phyloP scores from a whole-genome alignment of 2,888 invertebrate species.

The Ormia ochracea region DNA sequence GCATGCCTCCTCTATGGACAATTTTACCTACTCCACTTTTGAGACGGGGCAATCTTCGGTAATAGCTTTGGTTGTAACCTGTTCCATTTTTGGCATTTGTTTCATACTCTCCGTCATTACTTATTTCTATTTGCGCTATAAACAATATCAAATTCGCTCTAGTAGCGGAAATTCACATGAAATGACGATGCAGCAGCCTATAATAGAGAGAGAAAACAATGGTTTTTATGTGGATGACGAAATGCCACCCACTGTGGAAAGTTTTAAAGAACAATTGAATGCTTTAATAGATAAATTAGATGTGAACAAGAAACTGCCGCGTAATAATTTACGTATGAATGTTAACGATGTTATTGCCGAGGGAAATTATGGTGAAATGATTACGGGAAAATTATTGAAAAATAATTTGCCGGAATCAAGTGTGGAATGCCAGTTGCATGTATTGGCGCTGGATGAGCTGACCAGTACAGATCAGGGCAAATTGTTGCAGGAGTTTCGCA shows the following conservation, averaged over 20 bases:
- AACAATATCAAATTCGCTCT: slow-evolving; percentile 71
- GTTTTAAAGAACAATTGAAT: slow-evolving; percentile 85
- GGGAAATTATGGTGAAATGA: slow-evolving; percentile 88
- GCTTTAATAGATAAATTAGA: slow-evolving; percentile 80
- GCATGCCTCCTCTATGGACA: slow-evolving; percentile 71
- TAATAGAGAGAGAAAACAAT: slow-evolving; percentile 86
- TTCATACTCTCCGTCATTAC: slow-evolving; percentile 81
- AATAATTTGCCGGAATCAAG: slow-evolving; percentile 64
- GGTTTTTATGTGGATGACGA: slow-evolving; percentile 87
- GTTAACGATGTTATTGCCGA: slow-evolving; percentile 83
- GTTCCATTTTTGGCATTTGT: slow-evolving; percentile 83
- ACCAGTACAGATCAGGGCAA: slow-evolving; percentile 76
- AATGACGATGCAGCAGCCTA: slow-evolving; percentile 86
- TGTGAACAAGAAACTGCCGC: slow-evolving; percentile 78
- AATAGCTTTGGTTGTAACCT: slow-evolving; percentile 80
- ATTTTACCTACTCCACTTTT: slow-evolving; percentile 71
- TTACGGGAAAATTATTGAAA: slow-evolving; percentile 82
- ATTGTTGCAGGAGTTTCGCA: slow-evolving; percentile 84
- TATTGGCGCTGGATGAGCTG: slow-evolving; percentile 80
- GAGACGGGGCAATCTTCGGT: slow-evolving; percentile 73
- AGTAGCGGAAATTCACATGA: slow-evolving; percentile 79
- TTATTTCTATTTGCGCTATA: slow-evolving; percentile 77
- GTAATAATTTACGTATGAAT: slow-evolving; percentile 84
- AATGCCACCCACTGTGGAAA: slow-evolving; percentile 81
- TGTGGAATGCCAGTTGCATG: slow-evolving; percentile 80